These are phyloP conservation scores for Campoplex capitator DNA, from an alignment of 2,888 invertebrate species.

Conservation along the genomic window DNA sequence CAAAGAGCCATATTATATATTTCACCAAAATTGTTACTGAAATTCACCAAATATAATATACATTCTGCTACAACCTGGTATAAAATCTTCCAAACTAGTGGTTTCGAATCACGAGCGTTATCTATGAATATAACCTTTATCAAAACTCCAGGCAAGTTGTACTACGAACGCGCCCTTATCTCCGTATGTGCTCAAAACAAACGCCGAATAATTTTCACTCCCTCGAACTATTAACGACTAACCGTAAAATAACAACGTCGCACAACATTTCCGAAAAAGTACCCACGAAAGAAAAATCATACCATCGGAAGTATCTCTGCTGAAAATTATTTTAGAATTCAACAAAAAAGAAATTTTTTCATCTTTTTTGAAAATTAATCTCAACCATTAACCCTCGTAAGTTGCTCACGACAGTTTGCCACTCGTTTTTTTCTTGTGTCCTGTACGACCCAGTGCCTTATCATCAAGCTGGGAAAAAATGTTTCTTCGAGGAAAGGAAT, in stretches of 20 bases:
- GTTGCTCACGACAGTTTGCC: neutral
- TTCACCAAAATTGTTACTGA: slow-evolving; percentile 2
- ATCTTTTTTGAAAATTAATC: neutral
- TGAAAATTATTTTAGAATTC: neutral
- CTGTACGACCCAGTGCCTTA: neutral
- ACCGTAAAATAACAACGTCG: neutral
- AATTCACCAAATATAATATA: slow-evolving; percentile 12
- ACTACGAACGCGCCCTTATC: neutral
- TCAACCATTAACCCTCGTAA: neutral
- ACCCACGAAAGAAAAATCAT: neutral
- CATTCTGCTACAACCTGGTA: slow-evolving; percentile 1
- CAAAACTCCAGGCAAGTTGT: slow-evolving; percentile 2
- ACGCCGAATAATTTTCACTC: neutral
- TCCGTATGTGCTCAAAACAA: slow-evolving; percentile 1
- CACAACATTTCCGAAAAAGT: neutral
- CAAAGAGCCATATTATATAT: neutral
- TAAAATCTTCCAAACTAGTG: slow-evolving; percentile 20
- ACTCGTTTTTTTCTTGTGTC: neutral
- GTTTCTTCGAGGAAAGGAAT: slow-evolving; percentile 35
- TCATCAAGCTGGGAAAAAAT: slow-evolving; percentile 36
- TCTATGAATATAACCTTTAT: slow-evolving; percentile 22
- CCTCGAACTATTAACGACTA: slow-evolving; percentile 10
- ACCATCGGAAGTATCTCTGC: neutral
- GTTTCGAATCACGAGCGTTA: slow-evolving; percentile 4
- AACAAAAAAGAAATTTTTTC: neutral